Conservation (phyloP, 2,113 vertebrate species). For the Archocentrus centrarchus region DNA sequence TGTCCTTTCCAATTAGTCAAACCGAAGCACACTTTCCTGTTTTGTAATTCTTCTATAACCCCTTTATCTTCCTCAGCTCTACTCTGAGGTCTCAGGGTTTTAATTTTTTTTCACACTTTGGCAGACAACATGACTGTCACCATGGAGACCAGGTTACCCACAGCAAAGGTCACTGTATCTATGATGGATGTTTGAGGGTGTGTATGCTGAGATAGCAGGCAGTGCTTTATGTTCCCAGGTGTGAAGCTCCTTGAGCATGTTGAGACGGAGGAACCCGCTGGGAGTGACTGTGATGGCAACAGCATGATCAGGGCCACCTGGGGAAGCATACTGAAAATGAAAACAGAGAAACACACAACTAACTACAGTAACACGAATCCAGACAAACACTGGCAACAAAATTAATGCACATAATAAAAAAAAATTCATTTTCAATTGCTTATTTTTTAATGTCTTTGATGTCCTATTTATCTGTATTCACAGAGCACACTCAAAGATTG, state of each 20-base stretch:
- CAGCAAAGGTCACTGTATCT: slow-evolving; percentile 13
- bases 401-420: not conserved
- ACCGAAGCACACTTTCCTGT: slow-evolving; percentile 9
- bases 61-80: not conserved
- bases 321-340: not conserved
- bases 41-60: not conserved
- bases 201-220: not conserved
- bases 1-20: slow-evolving; percentile 36
- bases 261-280: slow-evolving; percentile 12
- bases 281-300: slow-evolving; percentile 42
- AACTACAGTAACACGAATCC: not conserved
- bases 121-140: not conserved
- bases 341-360: slow-evolving; percentile 17
- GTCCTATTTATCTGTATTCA: not conserved
- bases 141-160: slow-evolving; percentile 26
- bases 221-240: slow-evolving; percentile 6
- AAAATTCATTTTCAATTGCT: not conserved
- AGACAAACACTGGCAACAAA: not conserved
- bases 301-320: not conserved
- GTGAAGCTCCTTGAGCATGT: slow-evolving; percentile 20
- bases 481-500: not conserved
- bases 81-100: not conserved
- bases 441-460: not conserved
- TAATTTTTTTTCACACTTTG: not conserved
- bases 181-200: not conserved